Evolutionary conservation across 1,140 invertebrate genomes (phyloP).

Genomic region (Melitaea cinxia): DNA sequence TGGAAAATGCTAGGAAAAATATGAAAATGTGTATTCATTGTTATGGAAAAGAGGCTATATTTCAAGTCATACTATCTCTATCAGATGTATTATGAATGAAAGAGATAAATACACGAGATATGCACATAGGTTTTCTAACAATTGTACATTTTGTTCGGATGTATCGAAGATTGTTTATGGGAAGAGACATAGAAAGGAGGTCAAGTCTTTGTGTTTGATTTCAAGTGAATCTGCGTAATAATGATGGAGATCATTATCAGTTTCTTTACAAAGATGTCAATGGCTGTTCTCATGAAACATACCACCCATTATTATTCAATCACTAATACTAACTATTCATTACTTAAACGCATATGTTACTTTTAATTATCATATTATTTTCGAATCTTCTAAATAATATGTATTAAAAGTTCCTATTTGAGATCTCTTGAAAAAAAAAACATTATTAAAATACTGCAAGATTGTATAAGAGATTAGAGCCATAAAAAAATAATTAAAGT

Average conservation of each 20-base stretch:
- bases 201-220: constrained; percentile 17
- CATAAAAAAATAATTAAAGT: too few relatives aligned
- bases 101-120: constrained; percentile 18
- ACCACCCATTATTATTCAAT: too few relatives aligned
- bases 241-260: constrained; percentile 18
- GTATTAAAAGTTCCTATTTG: too few relatives aligned
- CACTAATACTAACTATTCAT: too few relatives aligned
- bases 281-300: neutral
- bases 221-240: constrained; percentile 24
- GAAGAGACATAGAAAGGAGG: constrained; percentile 18
- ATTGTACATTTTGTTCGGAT: constrained; percentile 10
- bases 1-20: constrained; percentile 23
- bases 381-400: too few relatives aligned
- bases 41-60: constrained; percentile 37
- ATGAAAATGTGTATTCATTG: constrained; percentile 41
- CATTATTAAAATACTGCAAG: too few relatives aligned
- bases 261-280: neutral
- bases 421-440: too few relatives aligned
- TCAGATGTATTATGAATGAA: constrained; percentile 33
- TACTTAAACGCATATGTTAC: too few relatives aligned
- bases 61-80: constrained; percentile 34
- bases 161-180: constrained; percentile 12
- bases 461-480: too few relatives aligned
- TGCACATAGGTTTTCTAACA: constrained; percentile 5
- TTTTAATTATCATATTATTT: too few relatives aligned